Base-by-base conservation (phyloP, 2,888 invertebrate species). In the Alloplasta piceator region DNA sequence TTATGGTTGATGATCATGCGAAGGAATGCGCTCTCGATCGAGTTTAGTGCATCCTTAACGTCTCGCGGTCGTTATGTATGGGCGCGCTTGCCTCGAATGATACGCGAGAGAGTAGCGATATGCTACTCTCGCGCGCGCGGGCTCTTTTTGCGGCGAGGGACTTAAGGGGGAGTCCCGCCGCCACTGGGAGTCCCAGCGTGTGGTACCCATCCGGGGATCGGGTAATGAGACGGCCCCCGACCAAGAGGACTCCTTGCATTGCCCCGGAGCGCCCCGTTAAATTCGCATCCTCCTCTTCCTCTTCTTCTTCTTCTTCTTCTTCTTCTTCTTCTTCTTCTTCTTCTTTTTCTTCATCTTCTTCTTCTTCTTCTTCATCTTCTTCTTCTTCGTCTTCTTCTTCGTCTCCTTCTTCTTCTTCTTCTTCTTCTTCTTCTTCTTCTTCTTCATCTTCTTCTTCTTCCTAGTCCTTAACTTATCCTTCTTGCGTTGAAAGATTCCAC, bases 171-270 rank as follows among this genome's bases (percentile, higher is more conserved):
- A 41, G 41, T n/a, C 41, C 6, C 43, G 87, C 84, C 88, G 71
- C 63, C 55, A 73, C 76, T 86, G 88, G 89, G 88, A 88, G 26
- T 88, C 87, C 72, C 92, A 91, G 92, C 92, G 87, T 26, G 26
- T 91, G 92, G 89, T 89, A 91, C 90, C 26, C 90, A 85, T 83
- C 84, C 81, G 86, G 87, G 86, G 88, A 87, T 86, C 90, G 87
- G 90, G 90, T 92, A 92, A 92, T 92, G 92, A 92, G 91, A 90
- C 91, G 91, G 91, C 91, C 91, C 91, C 91, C 92, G 92, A 91
- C 92, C 89, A 92, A 91, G 91, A 90, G 90, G 86, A 89, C 87
- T 88, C 78, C 77, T 36, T 56, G 86, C 90, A 89, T 89, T 88
- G 86, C 87, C 85, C 78, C 74, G 74, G 64, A 61, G 71, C 83